These are phyloP conservation scores for Bimastos eiseni DNA, from an alignment of 2,888 invertebrate genomes.

Conservation along the genomic window DNA sequence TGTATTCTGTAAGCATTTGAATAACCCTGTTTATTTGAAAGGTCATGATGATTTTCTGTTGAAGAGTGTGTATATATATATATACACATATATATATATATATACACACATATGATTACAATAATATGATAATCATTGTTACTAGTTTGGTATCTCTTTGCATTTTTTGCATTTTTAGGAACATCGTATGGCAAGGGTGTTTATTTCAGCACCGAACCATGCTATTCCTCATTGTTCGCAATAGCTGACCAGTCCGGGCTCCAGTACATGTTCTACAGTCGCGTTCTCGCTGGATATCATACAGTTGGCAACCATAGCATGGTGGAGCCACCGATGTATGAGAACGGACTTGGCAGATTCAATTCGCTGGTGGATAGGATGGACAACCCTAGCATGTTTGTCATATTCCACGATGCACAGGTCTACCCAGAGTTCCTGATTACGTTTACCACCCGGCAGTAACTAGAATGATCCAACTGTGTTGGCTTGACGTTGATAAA, in stretches of 20 bases:
- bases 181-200: background rate
- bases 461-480: conserved; percentile 41
- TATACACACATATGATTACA: too few species aligned
- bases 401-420: conserved; percentile 55
- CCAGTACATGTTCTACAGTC: background rate
- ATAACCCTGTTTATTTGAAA: too few species aligned
- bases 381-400: conserved; percentile 47
- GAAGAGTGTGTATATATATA: too few species aligned
- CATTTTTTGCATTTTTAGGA: background rate
- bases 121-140: background rate
- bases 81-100: too few species aligned
- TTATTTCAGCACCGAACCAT: background rate
- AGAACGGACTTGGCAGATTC: background rate
- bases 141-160: background rate
- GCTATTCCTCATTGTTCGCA: background rate
- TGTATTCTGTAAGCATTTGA: too few species aligned
- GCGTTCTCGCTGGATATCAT: background rate
- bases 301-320: background rate
- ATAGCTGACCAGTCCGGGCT: background rate
- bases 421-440: conserved; percentile 55
- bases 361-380: background rate
- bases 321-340: background rate
- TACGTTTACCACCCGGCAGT: background rate
- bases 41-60: too few species aligned
- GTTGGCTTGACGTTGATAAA: background rate